Base-by-base conservation (phyloP, 2,113 vertebrate genomes). In the Propithecus coquereli region DNA sequence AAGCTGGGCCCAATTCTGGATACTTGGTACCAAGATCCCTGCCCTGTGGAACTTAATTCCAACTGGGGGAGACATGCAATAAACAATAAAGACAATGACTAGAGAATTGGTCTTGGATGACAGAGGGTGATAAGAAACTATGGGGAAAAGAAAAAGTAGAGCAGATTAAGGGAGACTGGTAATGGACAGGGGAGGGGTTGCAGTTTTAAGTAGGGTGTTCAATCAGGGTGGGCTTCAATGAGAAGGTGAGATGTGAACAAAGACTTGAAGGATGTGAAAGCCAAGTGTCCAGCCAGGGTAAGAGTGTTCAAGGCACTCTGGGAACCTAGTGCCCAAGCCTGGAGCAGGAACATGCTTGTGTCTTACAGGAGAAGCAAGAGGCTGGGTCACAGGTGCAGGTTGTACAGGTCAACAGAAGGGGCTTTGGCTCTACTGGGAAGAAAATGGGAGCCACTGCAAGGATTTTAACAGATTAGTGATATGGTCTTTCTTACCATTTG, bases 291-390 rank as follows among this genome's bases (percentile, higher is more conserved):
- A 45, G 47, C 30, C 2, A 27, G 8, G 7, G 43, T 18, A 27
- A 7, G 37, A 84, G 4, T 22, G 40, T 68, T 54, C 27, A 25
- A 3, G 54, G 50, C 16, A 70, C 12, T 68, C 40, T 32, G 61
- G 71, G 37, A 18, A 6, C 6, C 11, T n/a, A 0, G 37, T 23
- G 22, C 59, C 54, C 1, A 0, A 6, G 59, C 25, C 22, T 2
- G 52, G 61, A 80, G 65, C 40, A 80, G 82, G 54, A 57, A 16
- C 76, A 18, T 3, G 2, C 45, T 18, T 22, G 11, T 10, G 14
- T 66, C 27, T 57, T n/a, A 43, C 0, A 6, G n/a, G 23, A 47
- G 40, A 50, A 87, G 54, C 66, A 50, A 63, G 68, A 20, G n/a
- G 90, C 68, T 1, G 8, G 8, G 8, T 13, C 27, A 6, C 23